A percentile compares a stretch with the other conserved stretches of the same genome.
Evolutionary conservation across 2,113 vertebrate genomes (phyloP).

Genomic region (Dromiciops gliroides): DNA sequence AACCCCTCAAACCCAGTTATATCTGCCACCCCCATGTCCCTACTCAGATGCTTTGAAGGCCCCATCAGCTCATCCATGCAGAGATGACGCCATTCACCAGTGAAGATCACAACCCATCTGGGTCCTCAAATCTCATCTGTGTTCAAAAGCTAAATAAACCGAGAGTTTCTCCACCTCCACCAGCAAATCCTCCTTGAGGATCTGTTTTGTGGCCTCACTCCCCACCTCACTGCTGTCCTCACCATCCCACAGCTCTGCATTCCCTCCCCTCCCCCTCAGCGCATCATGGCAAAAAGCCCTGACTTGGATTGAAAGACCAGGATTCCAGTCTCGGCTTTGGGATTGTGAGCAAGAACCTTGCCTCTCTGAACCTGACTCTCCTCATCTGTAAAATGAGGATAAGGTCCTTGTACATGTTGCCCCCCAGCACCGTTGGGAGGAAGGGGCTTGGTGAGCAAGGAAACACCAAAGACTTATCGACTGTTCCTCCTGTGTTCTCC

Average conservation of each 20-base stretch:
- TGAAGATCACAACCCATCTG: neutral
- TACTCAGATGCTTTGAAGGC: neutral
- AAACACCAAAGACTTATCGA: too few species aligned
- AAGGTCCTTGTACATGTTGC: neutral
- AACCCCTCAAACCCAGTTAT: neutral
- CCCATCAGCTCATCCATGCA: neutral
- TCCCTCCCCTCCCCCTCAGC: neutral
- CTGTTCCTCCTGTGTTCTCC: too few species aligned
- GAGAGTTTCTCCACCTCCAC: neutral
- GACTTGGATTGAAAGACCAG: neutral
- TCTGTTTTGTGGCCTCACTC: neutral
- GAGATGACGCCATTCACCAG: neutral
- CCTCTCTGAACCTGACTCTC: neutral
- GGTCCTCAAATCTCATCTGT: neutral
- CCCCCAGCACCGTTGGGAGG: neutral
- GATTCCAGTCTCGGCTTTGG: neutral
- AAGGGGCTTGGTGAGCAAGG: too few species aligned
- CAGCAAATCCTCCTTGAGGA: neutral
- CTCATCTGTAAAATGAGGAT: neutral
- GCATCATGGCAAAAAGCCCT: neutral
- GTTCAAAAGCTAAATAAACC: neutral
- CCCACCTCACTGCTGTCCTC: neutral
- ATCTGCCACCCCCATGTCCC: neutral
- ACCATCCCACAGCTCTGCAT: neutral
- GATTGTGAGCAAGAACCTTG: neutral